Base-by-base conservation (phyloP, 2,888 invertebrate species). In the Podabrus alpinus region DNA sequence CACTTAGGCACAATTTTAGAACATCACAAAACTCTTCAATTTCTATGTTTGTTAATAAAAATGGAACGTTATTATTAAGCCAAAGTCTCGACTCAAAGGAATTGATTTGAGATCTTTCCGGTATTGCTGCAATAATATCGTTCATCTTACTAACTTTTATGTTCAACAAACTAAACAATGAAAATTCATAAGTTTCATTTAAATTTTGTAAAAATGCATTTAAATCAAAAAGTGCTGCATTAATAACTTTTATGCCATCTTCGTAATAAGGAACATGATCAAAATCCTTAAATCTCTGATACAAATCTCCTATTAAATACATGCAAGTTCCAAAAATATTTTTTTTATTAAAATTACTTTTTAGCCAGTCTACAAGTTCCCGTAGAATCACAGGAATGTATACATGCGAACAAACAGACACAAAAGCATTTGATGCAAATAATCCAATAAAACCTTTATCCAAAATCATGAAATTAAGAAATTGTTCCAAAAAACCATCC, bases 1-100 rank as follows among this genome's bases (percentile, higher is more conserved):
- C 21, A 15, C 59, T 66, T 4, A 78, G 61, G 66, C 80, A 66
- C 15, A 62, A 25, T 11, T 77, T 29, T 45, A 83, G 74, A 45
- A 81, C 16, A 59, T 24, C n/a, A n/a, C 72, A 72, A 45, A 79
- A 73, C 15, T 75, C 25, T 9, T 62, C 19, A 16, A 76, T 19
- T 19, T 69, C 60, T 15, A 79, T 68, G 68, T 79, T 76, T 59
- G 69, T 67, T 17, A 82, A 19, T 25, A 82, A 66, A 68, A 77
- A 79, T 4, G 82, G 78, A 19, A 83, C 25, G 75, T 83, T 79
- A 73, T 82, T 83, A 71, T 82, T 77, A 5, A 80, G 72, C 82
- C 81, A 83, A 67, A 83, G 61, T 61, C 82, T 76, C 7, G 72
- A 68, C 59, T 78, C 15, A 66, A 75, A 81, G 19, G 77, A 64